These are phyloP conservation scores for Ia io DNA, from an alignment of 2,113 vertebrate genomes.

Conservation along the genomic window DNA sequence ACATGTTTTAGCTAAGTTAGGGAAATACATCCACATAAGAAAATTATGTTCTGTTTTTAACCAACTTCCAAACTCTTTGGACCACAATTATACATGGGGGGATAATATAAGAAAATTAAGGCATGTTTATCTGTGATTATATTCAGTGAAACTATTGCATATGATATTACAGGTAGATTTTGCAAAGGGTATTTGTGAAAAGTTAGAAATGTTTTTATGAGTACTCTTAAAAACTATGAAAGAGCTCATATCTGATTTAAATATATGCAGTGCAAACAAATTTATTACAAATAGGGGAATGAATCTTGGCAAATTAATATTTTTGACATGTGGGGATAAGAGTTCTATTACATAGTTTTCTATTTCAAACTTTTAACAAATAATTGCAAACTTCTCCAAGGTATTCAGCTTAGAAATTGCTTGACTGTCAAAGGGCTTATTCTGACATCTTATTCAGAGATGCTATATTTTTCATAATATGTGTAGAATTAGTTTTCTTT, in stretches of 20 bases:
- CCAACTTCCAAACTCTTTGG: neutral
- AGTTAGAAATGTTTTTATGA: neutral
- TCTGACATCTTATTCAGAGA: conserved; percentile 43
- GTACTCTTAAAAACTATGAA: neutral
- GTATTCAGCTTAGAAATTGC: neutral
- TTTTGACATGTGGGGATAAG: conserved; percentile 7
- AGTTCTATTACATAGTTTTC: neutral
- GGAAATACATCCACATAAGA: neutral
- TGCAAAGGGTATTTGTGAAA: neutral
- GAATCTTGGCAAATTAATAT: conserved; percentile 18
- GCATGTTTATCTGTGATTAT: neutral
- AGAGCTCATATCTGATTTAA: neutral
- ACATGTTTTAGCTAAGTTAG: neutral
- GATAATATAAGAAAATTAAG: neutral
- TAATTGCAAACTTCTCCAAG: conserved; percentile 16
- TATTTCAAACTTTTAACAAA: conserved; percentile 18
- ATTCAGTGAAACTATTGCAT: neutral
- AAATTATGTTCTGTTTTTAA: neutral
- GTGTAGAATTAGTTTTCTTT: conserved; percentile 29
- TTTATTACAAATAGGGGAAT: neutral
- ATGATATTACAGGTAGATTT: neutral
- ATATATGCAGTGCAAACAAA: neutral
- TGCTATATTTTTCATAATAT: neutral
- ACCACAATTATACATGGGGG: neutral
- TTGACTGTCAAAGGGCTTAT: neutral